Percentiles rank a stretch among this genome's conserved stretches.
Conservation (phyloP, 1,140 invertebrate genomes). For the Drosophila cardini region DNA sequence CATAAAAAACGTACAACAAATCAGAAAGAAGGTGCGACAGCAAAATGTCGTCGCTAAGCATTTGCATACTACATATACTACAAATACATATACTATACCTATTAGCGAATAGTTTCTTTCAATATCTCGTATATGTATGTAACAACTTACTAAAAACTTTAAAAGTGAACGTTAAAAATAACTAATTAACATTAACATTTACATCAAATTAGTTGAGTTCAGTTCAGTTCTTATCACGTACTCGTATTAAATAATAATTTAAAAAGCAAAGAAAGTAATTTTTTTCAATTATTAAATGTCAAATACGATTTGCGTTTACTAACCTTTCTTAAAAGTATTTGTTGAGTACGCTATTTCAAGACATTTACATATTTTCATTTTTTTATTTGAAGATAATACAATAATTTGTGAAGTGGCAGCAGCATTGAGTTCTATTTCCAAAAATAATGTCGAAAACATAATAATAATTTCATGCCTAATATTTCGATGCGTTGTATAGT, state of each 20-base stretch:
- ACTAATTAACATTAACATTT: conserved; percentile 65
- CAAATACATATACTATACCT: conserved; percentile 54
- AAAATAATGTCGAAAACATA: conserved; percentile 29
- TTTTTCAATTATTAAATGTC: conserved; percentile 31
- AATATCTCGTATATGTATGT: conserved; percentile 69
- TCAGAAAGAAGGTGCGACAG: conserved; percentile 85
- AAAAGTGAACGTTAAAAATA: conserved; percentile 55
- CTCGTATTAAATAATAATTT: conserved; percentile 34
- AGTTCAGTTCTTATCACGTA: conserved; percentile 51
- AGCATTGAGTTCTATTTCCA: conserved; percentile 58
- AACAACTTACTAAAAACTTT: conserved; percentile 55
- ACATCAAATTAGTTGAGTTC: conserved; percentile 57
- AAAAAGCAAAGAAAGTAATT: conserved; percentile 17
- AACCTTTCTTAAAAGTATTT: conserved; percentile 62
- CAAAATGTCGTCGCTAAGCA: conserved; percentile 84
- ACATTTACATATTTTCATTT: conserved; percentile 48
- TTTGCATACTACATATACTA: conserved; percentile 53
- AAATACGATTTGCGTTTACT: conserved; percentile 42
- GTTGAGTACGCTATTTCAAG: conserved; percentile 50
- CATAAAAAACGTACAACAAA: conserved; percentile 85
- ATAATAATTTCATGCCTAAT: conserved; percentile 32
- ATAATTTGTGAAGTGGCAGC: conserved; percentile 65
- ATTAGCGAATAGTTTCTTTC: conserved; percentile 78
- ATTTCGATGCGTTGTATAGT: conserved; percentile 65
- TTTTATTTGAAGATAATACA: conserved; percentile 56